Evolutionary conservation across 2,113 vertebrate species (phyloP), one percentile per base, ranked within the genome.

Genomic region (Melanocharis versteri): DNA sequence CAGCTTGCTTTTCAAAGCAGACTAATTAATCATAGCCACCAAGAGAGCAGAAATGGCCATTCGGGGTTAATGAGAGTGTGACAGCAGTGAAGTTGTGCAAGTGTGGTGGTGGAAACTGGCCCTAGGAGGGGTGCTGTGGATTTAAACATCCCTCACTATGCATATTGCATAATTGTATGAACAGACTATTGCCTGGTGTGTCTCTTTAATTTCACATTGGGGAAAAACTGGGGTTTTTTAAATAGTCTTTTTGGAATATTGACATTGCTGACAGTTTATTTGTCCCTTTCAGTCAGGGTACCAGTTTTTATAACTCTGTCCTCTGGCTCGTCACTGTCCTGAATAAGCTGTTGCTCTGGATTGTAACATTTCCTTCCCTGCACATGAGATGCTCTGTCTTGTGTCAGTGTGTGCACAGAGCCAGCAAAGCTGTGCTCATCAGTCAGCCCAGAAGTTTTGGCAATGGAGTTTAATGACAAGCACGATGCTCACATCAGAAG

Each of bases 191-290:
- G 37, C 8, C 48, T 73, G 28, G 2, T 10, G 11, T 13, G 7
- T 40, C 15, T 19, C 4, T 70, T 45, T 26, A 47, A 44, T 42
- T 92, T 89, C 37, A 27, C 18, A 15, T 0, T 5, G 33, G 19
- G 16, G 19, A 22, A 62, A 75, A 70, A 19, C 1, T 14, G 1
- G 2, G 0, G 0, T 2, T 58, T 35, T 53, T 56, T 5, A 7
- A 69, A 31, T 7, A 16, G 6, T n/a, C 5, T 6, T 39, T 81
- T 27, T 75, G 27, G 21, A 77, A 51, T 58, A 40, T 21, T 62
- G 26, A 7, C 12, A 20, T 24, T 5, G 5, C 6, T 27, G 19
- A 9, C 33, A n/a, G 2, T n/a, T 62, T 58, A 28, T 75, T 57
- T 84, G 15, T n/a, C 19, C n/a, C 13, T 40, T 71, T 79, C 39